Evolutionary conservation across 2,113 vertebrate genomes (phyloP), one percentile per base, ranked within the genome.

Genomic region (Bostrychus sinensis): DNA sequence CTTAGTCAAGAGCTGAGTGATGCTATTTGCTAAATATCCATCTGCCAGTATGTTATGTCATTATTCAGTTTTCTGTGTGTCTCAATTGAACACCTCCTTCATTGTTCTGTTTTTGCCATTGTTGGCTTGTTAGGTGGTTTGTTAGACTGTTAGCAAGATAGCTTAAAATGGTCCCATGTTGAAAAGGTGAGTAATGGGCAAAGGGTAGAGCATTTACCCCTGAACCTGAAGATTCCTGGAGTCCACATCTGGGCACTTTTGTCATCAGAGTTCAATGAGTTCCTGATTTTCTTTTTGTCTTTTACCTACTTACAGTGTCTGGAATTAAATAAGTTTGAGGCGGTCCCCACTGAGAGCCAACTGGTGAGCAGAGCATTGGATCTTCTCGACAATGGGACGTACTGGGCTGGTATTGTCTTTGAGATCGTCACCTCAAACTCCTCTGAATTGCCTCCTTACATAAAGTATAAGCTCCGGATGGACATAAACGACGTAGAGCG

Each of bases 401-500:
- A 93, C 81, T 99, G 97, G 97, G 97, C 97, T 14, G 95, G 93
- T 0, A 56, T 98, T 0, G 94, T 97, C 56, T 99, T 99, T 77
- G 83, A 91, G 1, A 93, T 92, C 80, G 67, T 96, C 4, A 46
- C 85, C 20, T 78, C 92, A 0, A 51, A 74, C 56, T 90, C 92
- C 13, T 69, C 71, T 2, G 75, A 82, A 2, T 90, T 92, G 11
- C 95, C 97, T 50, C 89, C 84, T 0, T 92, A 96, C 0, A 86
- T 98, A 68, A 95, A 94, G 77, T 99, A 99, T 80, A 99, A 96
- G 79, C 96, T 99, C 70, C 93, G 97, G 56, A 98, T 99, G 97
- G 95, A 99, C 75, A 92, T 99, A 0, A 95, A 98, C 46, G 95
- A 95, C 0, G 94, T 94, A 4, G 96, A 99, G 78, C 90, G 91